Base-by-base conservation (phyloP, 2,888 invertebrate genomes). In the Phalera bucephala region DNA sequence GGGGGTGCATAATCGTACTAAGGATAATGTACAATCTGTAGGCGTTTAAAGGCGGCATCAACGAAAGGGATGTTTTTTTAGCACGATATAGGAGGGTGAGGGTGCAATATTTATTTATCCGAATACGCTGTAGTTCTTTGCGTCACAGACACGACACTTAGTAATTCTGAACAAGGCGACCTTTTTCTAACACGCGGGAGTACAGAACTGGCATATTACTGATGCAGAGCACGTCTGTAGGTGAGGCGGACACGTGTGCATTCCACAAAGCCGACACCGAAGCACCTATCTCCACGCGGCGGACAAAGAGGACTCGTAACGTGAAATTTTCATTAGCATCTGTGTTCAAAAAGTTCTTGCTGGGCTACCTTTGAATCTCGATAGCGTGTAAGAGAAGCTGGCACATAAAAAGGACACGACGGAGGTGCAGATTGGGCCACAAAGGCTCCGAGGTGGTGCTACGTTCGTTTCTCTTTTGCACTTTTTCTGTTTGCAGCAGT, bases 11-110 rank as follows among this genome's bases (percentile, higher is more conserved):
- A 89, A 89, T 89, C 87, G 85, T 82, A 87, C 85, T 87, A 86
- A 88, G 87, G 89, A 89, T 88, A 89, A 88, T 89, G 88, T 89
- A 89, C 89, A 89, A 89, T 89, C 89, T 89, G 89, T 88, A 89
- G 89, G 87, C 89, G 87, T 89, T 89, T 89, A 89, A 88, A 89
- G 88, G 84, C 87, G 80, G 87, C 87, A 81, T 84, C 80, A 78
- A 66, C 78, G 80, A 86, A 88, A 89, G 89, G 89, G 88, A 89
- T 88, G 88, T 89, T 89, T 89, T 88, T 89, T 89, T 88, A 83
- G 82, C 77, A 74, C 81, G 74, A 81, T 80, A 85, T 80, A 64
- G 73, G 80, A 87, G 89, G 89, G 89, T 77, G 89, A 89, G 89
- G 89, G 89, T 86, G 87, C 86, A 87, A 84, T 87, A 89, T 88